Conservation (phyloP, 2,888 invertebrate species). For the Machimus atricapillus region DNA sequence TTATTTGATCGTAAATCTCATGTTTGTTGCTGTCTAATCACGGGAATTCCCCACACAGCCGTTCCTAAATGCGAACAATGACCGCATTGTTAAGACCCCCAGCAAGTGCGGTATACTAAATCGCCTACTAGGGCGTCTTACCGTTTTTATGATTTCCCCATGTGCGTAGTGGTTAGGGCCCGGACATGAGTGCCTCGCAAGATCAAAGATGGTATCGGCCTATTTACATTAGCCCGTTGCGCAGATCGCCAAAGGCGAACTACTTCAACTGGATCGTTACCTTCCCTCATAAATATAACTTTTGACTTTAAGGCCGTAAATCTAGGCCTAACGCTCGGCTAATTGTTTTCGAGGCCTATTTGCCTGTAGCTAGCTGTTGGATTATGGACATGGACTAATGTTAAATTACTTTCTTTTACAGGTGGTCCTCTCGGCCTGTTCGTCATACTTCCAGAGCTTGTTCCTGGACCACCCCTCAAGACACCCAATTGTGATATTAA, state of each 20-base stretch:
- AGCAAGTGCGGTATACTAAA: background rate
- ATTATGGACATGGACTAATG: background rate
- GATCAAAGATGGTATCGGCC: constrained; percentile 15
- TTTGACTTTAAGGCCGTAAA: background rate
- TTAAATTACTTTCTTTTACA: constrained; percentile 58
- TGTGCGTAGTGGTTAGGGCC: background rate
- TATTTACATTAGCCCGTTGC: constrained; percentile 3
- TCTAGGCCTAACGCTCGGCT: background rate
- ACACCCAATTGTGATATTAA: constrained; percentile 92
- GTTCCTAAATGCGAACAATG: background rate
- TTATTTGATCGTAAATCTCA: background rate
- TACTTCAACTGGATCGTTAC: background rate
- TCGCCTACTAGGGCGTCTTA: background rate
- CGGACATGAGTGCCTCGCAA: background rate
- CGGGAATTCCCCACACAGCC: background rate
- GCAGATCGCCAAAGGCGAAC: background rate
- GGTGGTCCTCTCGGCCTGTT: constrained; percentile 94
- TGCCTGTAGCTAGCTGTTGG: background rate
- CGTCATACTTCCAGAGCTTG: constrained; percentile 92
- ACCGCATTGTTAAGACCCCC: background rate
- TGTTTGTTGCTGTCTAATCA: background rate
- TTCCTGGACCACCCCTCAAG: constrained; percentile 92
- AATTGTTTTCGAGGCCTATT: background rate
- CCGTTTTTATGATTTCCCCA: background rate
- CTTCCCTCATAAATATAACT: constrained; percentile 18